Evolutionary conservation across 2,888 invertebrate genomes (phyloP).

Genomic region (Thymelicus acteon): DNA sequence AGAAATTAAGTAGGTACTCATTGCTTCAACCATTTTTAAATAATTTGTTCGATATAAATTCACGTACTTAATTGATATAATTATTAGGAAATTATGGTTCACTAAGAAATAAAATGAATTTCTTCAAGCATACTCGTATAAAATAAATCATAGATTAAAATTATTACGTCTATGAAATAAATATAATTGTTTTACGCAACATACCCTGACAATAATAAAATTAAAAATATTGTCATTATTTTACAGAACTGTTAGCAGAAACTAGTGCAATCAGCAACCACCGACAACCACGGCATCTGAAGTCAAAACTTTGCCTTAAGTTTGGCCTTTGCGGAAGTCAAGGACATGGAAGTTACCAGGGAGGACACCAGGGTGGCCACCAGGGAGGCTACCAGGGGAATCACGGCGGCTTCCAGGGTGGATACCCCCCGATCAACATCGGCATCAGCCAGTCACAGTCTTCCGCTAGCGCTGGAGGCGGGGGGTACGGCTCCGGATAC

Average conservation of each 20-base stretch:
- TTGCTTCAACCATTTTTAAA: too few species aligned
- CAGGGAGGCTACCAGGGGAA: slow-evolving; percentile 47
- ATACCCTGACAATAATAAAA: too few species aligned
- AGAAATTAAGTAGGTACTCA: too few species aligned
- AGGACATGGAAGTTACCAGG: slow-evolving; percentile 46
- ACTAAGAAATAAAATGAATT: too few species aligned
- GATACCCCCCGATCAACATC: slow-evolving; percentile 69
- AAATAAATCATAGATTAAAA: too few species aligned
- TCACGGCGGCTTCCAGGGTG: slow-evolving; percentile 45
- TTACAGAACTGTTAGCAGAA: slow-evolving; percentile 41
- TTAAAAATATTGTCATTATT: neutral
- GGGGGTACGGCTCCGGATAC: slow-evolving; percentile 59
- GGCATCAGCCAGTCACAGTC: slow-evolving; percentile 78
- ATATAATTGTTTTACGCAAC: too few species aligned
- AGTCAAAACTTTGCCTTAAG: slow-evolving; percentile 61
- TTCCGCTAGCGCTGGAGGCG: slow-evolving; percentile 68
- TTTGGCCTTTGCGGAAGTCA: slow-evolving; percentile 60
- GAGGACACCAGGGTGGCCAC: slow-evolving; percentile 48
- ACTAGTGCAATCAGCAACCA: slow-evolving; percentile 44
- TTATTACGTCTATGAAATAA: too few species aligned
- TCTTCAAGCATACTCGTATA: too few species aligned
- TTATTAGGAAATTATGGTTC: too few species aligned
- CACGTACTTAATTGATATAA: too few species aligned
- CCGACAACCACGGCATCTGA: slow-evolving; percentile 56
- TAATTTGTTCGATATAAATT: too few species aligned